These are phyloP conservation scores for Phacellophora camtschatica DNA, from an alignment of 30 jellyfish, hydroid and myxozoan genomes.

Conservation along the genomic window DNA sequence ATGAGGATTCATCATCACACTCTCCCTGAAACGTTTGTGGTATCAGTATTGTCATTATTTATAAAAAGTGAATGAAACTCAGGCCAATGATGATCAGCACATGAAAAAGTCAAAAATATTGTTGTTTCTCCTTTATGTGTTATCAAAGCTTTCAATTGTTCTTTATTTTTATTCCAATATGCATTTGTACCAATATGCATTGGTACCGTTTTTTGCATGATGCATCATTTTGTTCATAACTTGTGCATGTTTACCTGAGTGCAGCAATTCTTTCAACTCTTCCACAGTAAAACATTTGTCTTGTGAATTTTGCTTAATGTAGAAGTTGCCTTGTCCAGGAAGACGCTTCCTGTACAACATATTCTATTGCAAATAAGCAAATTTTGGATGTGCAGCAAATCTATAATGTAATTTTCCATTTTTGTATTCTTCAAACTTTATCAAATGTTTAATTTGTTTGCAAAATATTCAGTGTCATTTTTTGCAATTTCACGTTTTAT, in stretches of 20 bases:
- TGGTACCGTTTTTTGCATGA: background rate
- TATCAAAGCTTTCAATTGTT: background rate
- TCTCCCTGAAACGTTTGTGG: no score
- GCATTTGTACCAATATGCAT: background rate
- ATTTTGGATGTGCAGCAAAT: slow-evolving; percentile 1
- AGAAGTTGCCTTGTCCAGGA: background rate
- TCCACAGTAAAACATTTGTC: background rate
- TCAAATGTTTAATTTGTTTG: background rate
- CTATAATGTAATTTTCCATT: background rate
- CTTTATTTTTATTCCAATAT: background rate
- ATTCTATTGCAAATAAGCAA: slow-evolving; percentile 6
- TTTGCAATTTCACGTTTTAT: slow-evolving; percentile 1
- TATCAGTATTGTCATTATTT: no score
- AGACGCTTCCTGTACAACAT: background rate
- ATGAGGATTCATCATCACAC: slow-evolving; percentile 13
- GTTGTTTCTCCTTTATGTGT: slow-evolving; percentile 5
- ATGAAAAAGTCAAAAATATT: slow-evolving; percentile 15
- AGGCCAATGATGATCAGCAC: slow-evolving; percentile 27
- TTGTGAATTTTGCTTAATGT: background rate
- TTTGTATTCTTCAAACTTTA: background rate
- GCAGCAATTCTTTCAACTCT: slow-evolving; percentile 24
- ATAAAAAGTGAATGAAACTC: slow-evolving; percentile 13
- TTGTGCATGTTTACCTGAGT: background rate
- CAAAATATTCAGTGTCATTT: background rate
- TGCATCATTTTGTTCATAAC: background rate